A percentile compares a stretch with the other conserved stretches of the same genome.
phyloP scores from a whole-genome alignment of 2,888 invertebrate species.

The Eueremaeus valkanovi region DNA sequence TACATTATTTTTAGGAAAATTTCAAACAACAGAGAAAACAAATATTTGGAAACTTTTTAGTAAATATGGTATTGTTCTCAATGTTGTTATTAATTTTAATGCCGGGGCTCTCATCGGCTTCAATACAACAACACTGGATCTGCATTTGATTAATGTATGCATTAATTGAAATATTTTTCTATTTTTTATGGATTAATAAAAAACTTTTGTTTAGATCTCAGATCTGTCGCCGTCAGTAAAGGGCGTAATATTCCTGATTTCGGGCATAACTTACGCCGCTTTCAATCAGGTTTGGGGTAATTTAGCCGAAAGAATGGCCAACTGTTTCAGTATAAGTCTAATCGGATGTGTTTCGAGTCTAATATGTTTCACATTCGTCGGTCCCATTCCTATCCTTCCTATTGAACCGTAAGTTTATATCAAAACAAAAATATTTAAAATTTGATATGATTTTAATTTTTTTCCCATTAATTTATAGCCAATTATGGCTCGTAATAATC shows the following conservation, averaged over 20 bases:
- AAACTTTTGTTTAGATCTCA: too few relatives aligned
- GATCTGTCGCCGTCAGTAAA: background rate
- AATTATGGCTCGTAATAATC: background rate
- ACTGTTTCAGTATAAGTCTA: background rate
- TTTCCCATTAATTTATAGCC: too few relatives aligned
- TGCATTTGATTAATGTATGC: too few relatives aligned
- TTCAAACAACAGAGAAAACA: background rate
- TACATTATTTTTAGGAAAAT: background rate
- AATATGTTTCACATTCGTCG: background rate
- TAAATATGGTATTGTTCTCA: background rate
- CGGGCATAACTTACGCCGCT: background rate
- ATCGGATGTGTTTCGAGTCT: background rate
- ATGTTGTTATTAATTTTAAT: constrained; percentile 1
- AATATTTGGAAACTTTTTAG: background rate
- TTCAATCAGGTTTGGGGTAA: constrained; percentile 3
- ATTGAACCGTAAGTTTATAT: background rate
- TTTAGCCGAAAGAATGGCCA: background rate
- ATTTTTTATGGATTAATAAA: too few relatives aligned
- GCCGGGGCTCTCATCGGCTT: constrained; percentile 1
- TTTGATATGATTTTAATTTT: too few relatives aligned
- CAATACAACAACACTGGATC: background rate
- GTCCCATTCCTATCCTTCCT: background rate
- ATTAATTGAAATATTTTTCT: too few relatives aligned
- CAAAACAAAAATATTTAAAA: too few relatives aligned
- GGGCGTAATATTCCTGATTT: background rate